These are phyloP conservation scores for Dioctria rufipes DNA, from an alignment of 2,888 invertebrate genomes.

Conservation along the genomic window DNA sequence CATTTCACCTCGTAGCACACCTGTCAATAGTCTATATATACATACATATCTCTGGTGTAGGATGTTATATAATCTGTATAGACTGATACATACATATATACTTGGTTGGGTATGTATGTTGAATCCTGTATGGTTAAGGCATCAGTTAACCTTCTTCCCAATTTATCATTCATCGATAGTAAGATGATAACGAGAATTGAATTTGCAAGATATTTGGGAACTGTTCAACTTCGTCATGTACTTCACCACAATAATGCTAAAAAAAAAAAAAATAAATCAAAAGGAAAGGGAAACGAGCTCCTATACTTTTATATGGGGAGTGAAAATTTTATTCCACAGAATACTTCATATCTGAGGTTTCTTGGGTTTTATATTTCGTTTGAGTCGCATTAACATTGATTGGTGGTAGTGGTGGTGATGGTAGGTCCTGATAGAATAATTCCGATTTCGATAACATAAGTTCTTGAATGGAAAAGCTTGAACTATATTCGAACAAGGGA, in stretches of 20 bases:
- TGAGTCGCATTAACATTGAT: not conserved
- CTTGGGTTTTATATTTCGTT: not conserved
- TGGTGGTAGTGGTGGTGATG: not conserved
- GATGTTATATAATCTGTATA: not conserved
- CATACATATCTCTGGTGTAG: not conserved
- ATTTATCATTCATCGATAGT: not conserved
- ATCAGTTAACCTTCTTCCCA: too few species aligned
- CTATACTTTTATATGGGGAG: not conserved
- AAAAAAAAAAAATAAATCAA: slow-evolving; percentile 26
- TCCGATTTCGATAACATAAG: slow-evolving; percentile 2
- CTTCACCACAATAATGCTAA: slow-evolving; percentile 6
- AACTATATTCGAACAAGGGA: too few species aligned
- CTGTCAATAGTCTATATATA: not conserved
- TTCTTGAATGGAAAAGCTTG: too few species aligned
- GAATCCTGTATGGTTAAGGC: too few species aligned
- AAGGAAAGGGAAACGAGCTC: not conserved
- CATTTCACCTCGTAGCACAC: slow-evolving; percentile 3
- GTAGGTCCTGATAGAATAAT: not conserved
- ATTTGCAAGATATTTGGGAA: slow-evolving; percentile 37
- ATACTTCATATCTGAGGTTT: not conserved
- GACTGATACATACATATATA: too few species aligned
- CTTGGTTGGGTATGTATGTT: not conserved
- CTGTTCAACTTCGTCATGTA: slow-evolving; percentile 34
- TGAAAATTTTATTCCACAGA: not conserved
- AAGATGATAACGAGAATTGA: slow-evolving; percentile 49